Percentiles rank a stretch among this genome's conserved stretches.
phyloP scores from a whole-genome alignment of 2,888 invertebrate species.

The Drosophila kambysellisi region DNA sequence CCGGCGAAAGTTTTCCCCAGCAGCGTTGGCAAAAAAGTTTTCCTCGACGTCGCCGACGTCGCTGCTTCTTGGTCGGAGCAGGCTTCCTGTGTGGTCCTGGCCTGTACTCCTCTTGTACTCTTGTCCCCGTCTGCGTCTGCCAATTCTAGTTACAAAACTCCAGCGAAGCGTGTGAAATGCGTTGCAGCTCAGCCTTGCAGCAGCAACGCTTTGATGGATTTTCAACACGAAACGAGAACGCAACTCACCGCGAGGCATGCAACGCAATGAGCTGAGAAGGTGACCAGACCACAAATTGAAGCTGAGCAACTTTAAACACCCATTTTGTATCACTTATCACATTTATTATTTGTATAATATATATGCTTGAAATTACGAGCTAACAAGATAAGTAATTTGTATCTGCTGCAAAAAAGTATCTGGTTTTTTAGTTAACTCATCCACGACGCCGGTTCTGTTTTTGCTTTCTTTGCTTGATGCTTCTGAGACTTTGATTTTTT shows the following conservation, averaged over 20 bases:
- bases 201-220: conserved; percentile 67
- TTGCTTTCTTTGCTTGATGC: background rate
- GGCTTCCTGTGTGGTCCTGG: conserved; percentile 50
- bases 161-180: conserved; percentile 79
- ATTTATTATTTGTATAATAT: conserved; percentile 21
- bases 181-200: conserved; percentile 69
- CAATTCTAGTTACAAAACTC: conserved; percentile 78
- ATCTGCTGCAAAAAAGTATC: background rate
- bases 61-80: conserved; percentile 32
- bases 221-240: conserved; percentile 50
- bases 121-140: conserved; percentile 51
- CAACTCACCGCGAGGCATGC: conserved; percentile 21
- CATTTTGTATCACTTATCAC: conserved; percentile 9
- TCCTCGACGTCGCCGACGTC: conserved; percentile 26
- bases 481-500: background rate
- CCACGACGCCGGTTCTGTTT: background rate
- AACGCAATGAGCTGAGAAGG: conserved; percentile 37
- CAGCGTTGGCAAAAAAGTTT: conserved; percentile 69
- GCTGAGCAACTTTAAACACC: conserved; percentile 30
- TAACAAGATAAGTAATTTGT: background rate
- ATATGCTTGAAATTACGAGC: conserved; percentile 10
- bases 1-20: conserved; percentile 66
- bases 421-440: background rate
- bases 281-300: conserved; percentile 45
- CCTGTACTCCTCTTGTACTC: conserved; percentile 15